A percentile compares a stretch with the other conserved stretches of the same genome.
Conservation (phyloP, 2,888 invertebrate species). For the Pyralis farinalis region DNA sequence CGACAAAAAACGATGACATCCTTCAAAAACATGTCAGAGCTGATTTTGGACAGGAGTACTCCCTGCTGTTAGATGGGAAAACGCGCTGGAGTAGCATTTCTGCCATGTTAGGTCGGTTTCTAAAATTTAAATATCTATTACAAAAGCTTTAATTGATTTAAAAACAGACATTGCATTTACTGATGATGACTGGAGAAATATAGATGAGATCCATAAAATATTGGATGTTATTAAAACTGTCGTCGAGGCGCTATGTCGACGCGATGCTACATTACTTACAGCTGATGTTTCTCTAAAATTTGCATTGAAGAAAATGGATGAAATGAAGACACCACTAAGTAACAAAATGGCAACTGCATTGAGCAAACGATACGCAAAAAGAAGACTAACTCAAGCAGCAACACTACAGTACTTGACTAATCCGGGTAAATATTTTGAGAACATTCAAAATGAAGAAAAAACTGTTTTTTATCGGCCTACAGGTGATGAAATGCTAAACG, state of each 20-base stretch:
- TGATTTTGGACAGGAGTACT: not conserved
- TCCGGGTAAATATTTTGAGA: constrained; percentile 16
- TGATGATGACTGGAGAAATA: not conserved
- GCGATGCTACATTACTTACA: not conserved
- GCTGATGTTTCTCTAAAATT: not conserved
- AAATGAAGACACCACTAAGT: not conserved
- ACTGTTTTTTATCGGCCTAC: constrained; percentile 14
- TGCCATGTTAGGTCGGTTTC: not conserved
- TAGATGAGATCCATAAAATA: not conserved
- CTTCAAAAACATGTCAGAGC: not conserved
- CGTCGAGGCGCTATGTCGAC: not conserved
- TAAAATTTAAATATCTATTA: not conserved
- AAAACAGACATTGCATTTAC: not conserved
- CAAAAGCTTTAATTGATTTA: not conserved
- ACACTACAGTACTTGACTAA: constrained; percentile 15
- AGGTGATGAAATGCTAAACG: constrained; percentile 15
- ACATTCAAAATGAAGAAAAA: constrained; percentile 15
- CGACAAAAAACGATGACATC: not conserved
- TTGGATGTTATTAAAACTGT: not conserved
- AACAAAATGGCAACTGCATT: not conserved
- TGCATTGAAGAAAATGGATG: not conserved
- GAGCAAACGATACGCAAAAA: not conserved
- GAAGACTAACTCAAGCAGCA: not conserved
- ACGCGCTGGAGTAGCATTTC: not conserved
- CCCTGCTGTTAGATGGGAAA: not conserved